Conservation (phyloP, 2,797 vertebrate species). For the Eulemur mongoz region DNA sequence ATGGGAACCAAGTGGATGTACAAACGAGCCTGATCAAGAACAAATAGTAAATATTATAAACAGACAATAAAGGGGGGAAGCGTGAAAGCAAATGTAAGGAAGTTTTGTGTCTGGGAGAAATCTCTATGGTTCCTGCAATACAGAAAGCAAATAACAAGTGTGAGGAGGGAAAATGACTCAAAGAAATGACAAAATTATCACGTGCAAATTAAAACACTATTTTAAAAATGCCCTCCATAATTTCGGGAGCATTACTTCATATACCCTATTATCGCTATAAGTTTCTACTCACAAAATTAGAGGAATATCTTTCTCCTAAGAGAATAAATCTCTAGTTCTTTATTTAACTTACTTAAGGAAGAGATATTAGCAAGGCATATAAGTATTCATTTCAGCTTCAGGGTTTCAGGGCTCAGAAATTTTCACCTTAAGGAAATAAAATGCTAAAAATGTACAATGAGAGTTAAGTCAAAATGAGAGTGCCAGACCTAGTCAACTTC, state of each 20-base stretch:
- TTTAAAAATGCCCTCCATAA: neutral
- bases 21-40: neutral
- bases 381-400: neutral
- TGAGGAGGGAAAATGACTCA: neutral
- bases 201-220: neutral
- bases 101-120: neutral
- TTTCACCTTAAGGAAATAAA: constrained; percentile 49
- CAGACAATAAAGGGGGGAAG: neutral
- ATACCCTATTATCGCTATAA: neutral
- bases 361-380: neutral
- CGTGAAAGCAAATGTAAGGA: neutral
- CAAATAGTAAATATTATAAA: neutral
- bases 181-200: neutral
- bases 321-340: neutral
- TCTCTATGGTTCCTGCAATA: neutral
- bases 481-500: neutral
- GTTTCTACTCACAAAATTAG: neutral
- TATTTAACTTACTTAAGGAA: constrained; percentile 15
- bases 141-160: neutral
- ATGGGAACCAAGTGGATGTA: neutral
- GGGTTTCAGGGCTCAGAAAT: neutral
- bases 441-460: constrained; percentile 25
- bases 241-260: neutral
- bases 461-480: constrained; percentile 23
- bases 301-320: neutral